Conservation (phyloP, 2,888 invertebrate species). For the Amphipoea lucens region DNA sequence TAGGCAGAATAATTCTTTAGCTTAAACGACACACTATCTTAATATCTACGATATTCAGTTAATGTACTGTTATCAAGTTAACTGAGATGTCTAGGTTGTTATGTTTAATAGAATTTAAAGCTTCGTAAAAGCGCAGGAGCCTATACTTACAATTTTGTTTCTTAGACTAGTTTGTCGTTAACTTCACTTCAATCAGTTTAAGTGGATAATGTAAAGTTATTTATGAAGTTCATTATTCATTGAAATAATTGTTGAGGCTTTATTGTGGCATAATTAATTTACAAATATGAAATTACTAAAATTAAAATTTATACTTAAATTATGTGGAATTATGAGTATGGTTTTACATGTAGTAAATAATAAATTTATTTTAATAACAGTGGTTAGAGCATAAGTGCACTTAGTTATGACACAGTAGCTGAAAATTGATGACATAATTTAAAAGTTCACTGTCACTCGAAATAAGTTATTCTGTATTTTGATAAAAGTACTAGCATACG, state of each 20-base stretch:
- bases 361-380: background rate
- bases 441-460: background rate
- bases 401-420: background rate
- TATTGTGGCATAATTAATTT: constrained; percentile 6
- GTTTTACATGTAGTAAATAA: background rate
- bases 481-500: background rate
- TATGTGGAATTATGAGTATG: background rate
- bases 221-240: constrained; percentile 10
- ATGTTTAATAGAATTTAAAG: constrained; percentile 43
- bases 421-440: background rate
- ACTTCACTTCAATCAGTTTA: constrained; percentile 33
- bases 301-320: background rate
- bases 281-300: background rate
- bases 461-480: background rate
- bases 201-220: constrained; percentile 36
- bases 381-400: background rate
- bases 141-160: constrained; percentile 52
- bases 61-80: constrained; percentile 43
- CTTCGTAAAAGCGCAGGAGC: constrained; percentile 41
- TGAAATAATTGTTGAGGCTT: constrained; percentile 9
- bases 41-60: constrained; percentile 27
- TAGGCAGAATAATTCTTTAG: too few relatives aligned
- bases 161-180: constrained; percentile 46
- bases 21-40: constrained; percentile 23
- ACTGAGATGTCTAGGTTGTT: constrained; percentile 36